phyloP scores from a whole-genome alignment of 2,888 invertebrate genomes.

The Acleris literana region DNA sequence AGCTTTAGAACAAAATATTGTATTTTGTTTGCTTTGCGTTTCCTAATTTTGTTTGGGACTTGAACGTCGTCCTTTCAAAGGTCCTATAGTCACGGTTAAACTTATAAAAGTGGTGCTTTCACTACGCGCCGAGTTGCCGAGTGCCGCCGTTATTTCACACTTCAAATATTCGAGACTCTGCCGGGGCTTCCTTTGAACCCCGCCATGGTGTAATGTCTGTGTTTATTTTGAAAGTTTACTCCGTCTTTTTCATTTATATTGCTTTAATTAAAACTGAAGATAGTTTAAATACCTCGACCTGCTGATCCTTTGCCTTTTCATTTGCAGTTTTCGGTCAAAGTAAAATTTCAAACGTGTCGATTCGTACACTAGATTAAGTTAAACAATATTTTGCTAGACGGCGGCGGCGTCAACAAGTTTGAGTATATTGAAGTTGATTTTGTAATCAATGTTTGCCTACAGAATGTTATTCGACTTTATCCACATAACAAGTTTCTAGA shows the following conservation, averaged over 20 bases:
- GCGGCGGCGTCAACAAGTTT: not conserved
- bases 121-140: conserved; percentile 44
- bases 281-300: conserved; percentile 19
- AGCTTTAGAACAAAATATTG: conserved; percentile 21
- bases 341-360: not conserved
- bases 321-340: conserved; percentile 2
- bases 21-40: conserved; percentile 3
- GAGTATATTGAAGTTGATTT: not conserved
- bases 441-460: not conserved
- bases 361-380: not conserved
- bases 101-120: conserved; percentile 44
- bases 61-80: not conserved
- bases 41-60: conserved; percentile 1
- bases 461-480: no score
- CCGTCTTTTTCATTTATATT: conserved; percentile 24
- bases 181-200: conserved; percentile 54
- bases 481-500: conserved; percentile 4
- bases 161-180: conserved; percentile 55
- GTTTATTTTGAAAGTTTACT: conserved; percentile 46
- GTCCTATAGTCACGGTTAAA: conserved; percentile 36
- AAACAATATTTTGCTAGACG: conserved; percentile 1
- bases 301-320: conserved; percentile 34
- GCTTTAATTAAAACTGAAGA: conserved; percentile 24
- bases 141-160: conserved; percentile 55
- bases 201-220: conserved; percentile 49